phyloP scores from a whole-genome alignment of 1,140 invertebrate species.

The Hirudo medicinalis region DNA sequence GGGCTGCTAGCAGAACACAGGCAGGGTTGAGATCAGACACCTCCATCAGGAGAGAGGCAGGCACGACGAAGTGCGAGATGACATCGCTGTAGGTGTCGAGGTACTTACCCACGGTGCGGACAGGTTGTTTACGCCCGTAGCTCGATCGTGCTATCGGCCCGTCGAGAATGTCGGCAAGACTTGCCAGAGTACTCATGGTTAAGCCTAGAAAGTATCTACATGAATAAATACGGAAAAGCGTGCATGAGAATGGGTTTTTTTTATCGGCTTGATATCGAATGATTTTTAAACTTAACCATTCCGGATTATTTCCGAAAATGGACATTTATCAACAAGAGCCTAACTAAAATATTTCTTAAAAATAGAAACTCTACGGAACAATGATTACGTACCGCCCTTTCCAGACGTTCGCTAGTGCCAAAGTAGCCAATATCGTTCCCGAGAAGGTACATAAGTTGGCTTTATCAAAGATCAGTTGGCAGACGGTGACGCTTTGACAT shows the following conservation, averaged over 20 bases:
- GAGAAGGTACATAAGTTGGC: conserved; percentile 13
- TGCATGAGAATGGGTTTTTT: too few relatives aligned
- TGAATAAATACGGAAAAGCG: neutral
- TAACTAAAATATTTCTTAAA: too few relatives aligned
- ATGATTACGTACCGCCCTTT: conserved; percentile 2
- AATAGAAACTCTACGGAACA: neutral
- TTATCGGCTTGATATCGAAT: too few relatives aligned
- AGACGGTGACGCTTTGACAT: too few relatives aligned
- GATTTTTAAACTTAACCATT: too few relatives aligned
- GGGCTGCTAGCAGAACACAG: conserved; percentile 4
- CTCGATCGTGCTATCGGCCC: conserved; percentile 11
- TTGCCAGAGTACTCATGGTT: neutral
- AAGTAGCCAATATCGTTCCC: conserved; percentile 1
- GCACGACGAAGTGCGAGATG: conserved; percentile 15
- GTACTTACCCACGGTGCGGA: conserved; percentile 5
- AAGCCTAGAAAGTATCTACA: conserved; percentile 14
- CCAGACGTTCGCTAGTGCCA: conserved; percentile 3
- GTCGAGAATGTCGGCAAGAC: conserved; percentile 14
- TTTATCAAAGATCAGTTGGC: neutral
- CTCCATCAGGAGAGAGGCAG: conserved; percentile 16
- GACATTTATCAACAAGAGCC: too few relatives aligned
- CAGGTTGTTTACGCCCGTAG: neutral
- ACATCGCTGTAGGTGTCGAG: conserved; percentile 17
- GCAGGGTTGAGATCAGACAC: neutral
- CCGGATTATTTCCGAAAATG: too few relatives aligned